Percentiles rank a stretch among this genome's conserved stretches.
Evolutionary conservation across 2,888 invertebrate genomes (phyloP).

Genomic region (Adelphocoris suturalis): DNA sequence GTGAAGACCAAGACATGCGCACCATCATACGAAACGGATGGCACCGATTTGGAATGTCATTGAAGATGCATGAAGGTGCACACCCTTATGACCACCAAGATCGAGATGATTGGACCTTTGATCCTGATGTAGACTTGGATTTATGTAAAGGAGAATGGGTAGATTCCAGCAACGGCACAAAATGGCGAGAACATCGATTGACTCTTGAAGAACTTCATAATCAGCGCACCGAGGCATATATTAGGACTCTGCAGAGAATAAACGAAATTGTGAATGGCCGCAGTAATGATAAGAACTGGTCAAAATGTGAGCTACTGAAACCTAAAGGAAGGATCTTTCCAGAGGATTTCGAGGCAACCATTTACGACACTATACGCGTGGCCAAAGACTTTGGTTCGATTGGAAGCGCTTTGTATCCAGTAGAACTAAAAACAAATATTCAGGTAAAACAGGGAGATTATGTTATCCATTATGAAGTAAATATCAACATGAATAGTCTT

Average conservation of each 20-base stretch:
- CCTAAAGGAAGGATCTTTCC: neutral
- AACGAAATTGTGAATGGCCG: neutral
- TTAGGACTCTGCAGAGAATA: neutral
- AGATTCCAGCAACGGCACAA: neutral
- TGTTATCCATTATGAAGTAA: neutral
- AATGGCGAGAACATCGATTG: neutral
- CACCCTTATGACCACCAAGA: neutral
- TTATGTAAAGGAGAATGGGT: neutral
- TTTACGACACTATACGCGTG: neutral
- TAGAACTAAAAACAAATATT: neutral
- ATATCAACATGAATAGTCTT: neutral
- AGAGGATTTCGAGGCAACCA: neutral
- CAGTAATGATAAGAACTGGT: neutral
- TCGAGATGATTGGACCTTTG: neutral
- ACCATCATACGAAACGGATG: conserved; percentile 17
- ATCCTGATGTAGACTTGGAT: neutral
- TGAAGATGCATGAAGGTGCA: neutral
- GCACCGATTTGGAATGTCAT: neutral
- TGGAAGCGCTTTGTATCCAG: neutral
- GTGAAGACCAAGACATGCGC: neutral
- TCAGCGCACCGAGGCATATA: conserved; percentile 17
- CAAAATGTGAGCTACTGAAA: neutral
- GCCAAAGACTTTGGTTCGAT: neutral
- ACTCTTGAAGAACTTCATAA: neutral
- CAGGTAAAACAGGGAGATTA: neutral